Percentiles rank a stretch among this genome's conserved stretches.
Conservation (phyloP, 1,140 invertebrate species). For the Macrotrachela quadricornifera region DNA sequence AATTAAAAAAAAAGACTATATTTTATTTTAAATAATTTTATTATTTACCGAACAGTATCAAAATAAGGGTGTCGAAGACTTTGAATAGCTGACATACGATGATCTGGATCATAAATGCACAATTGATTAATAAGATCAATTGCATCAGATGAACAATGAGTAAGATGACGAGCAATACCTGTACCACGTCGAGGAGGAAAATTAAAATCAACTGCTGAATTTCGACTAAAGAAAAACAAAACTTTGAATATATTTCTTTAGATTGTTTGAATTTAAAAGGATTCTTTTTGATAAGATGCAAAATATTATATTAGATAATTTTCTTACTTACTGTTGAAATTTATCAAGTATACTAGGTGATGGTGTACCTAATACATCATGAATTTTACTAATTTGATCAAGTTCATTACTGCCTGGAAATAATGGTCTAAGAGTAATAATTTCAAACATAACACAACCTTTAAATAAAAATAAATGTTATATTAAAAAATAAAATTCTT, state of each 20-base stretch:
- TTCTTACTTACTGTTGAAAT: constrained; percentile 34
- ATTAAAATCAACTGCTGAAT: constrained; percentile 31
- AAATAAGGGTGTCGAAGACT: constrained; percentile 42
- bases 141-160: constrained; percentile 24
- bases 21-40: no score
- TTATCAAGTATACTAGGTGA: constrained; percentile 34
- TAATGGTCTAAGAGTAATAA: constrained; percentile 33
- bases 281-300: no score
- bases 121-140: constrained; percentile 37
- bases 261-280: no score
- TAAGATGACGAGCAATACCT: constrained; percentile 35
- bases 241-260: no score
- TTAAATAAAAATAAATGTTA: no score
- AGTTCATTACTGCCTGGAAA: constrained; percentile 47
- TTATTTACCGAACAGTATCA: background rate
- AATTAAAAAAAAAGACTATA: no score
- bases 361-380: constrained; percentile 41
- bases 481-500: no score
- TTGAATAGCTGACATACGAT: constrained; percentile 35
- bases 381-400: constrained; percentile 44
- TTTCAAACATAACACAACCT: no score
- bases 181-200: constrained; percentile 35
- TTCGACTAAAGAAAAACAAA: constrained; percentile 10
- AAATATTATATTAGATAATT: no score
- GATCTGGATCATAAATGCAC: constrained; percentile 43